phyloP scores from a whole-genome alignment of 2,888 invertebrate genomes.

The Lasioglossum oenotherae region DNA sequence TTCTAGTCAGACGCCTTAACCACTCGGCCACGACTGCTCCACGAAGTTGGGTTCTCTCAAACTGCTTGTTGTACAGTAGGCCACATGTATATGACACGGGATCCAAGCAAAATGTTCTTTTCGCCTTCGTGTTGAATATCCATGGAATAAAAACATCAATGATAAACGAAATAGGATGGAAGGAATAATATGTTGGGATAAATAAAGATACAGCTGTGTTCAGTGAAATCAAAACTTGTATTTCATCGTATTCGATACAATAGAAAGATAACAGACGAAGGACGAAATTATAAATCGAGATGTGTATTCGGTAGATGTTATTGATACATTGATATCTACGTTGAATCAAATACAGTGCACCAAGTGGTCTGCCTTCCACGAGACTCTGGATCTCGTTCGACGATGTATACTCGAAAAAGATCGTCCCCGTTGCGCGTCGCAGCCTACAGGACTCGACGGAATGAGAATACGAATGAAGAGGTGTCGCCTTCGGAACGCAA shows the following conservation, averaged over 20 bases:
- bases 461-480: not conserved
- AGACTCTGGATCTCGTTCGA: not conserved
- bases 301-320: conserved; percentile 56
- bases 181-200: not conserved
- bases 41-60: too few species aligned
- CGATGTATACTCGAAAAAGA: conserved; percentile 12
- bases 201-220: not conserved
- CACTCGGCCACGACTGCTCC: conserved; percentile 93
- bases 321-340: conserved; percentile 45
- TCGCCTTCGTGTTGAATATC: too few species aligned
- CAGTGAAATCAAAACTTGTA: conserved; percentile 51
- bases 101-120: too few species aligned
- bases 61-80: too few species aligned
- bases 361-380: conserved; percentile 29
- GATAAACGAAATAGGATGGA: too few species aligned
- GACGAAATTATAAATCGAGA: conserved; percentile 59
- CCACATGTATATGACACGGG: too few species aligned
- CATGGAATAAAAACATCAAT: too few species aligned
- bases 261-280: conserved; percentile 58
- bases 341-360: conserved; percentile 54
- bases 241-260: conserved; percentile 54
- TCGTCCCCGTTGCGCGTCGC: not conserved
- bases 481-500: not conserved
- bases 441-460: not conserved
- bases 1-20: conserved; percentile 96